Conservation (phyloP, 1,140 invertebrate genomes). For the Brachionus asplanchnoidis region DNA sequence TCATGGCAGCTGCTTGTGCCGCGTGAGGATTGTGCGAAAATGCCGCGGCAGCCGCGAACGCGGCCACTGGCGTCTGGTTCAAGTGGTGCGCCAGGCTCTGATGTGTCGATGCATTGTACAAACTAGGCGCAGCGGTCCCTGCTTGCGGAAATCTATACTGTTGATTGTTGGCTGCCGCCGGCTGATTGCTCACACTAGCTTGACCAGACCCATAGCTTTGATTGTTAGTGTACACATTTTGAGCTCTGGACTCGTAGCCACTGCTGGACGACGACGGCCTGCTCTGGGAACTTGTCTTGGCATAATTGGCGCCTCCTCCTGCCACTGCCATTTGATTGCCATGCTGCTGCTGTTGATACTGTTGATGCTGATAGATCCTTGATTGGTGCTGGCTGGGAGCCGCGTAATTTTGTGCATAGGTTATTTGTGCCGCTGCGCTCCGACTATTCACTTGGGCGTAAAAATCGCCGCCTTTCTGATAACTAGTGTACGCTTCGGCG, state of each 20-base stretch:
- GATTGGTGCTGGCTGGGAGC: not conserved
- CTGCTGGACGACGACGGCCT: not conserved
- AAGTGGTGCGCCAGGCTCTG: not conserved
- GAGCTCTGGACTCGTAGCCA: not conserved
- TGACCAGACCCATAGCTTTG: not conserved
- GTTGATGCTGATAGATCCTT: not conserved
- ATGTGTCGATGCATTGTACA: conserved; percentile 2
- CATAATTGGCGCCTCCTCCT: not conserved
- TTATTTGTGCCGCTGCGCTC: not conserved
- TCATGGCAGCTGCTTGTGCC: not conserved
- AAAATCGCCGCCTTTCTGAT: not conserved
- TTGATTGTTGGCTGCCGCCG: not conserved
- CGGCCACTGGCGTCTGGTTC: not conserved
- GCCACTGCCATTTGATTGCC: not conserved
- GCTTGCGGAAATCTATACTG: not conserved
- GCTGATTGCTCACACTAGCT: not conserved
- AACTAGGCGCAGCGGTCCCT: not conserved
- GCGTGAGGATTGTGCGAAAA: not conserved
- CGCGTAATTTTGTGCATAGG: not conserved
- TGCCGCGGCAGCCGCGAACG: not conserved
- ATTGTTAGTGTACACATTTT: conserved; percentile 18
- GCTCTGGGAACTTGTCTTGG: not conserved
- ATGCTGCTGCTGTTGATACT: not conserved
- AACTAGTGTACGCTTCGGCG: not conserved
- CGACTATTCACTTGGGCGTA: not conserved